These are phyloP conservation scores for Gobio gobio DNA, from an alignment of 2,113 vertebrate species.

Conservation along the genomic window DNA sequence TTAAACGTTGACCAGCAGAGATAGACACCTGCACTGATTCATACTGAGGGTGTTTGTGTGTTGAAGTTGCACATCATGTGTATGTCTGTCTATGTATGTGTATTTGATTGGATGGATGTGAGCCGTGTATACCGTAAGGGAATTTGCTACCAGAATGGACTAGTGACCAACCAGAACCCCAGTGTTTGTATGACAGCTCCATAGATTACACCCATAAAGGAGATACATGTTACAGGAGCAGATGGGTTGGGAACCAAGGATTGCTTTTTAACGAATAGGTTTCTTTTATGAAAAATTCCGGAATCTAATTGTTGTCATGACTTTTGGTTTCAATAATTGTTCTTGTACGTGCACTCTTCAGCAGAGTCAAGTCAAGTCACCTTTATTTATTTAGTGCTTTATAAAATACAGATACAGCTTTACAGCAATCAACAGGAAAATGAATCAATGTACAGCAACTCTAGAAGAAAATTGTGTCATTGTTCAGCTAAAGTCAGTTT, in stretches of 20 bases:
- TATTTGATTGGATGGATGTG: constrained; percentile 32
- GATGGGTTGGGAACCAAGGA: background rate
- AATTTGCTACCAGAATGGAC: constrained; percentile 42
- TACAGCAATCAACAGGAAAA: too few species aligned
- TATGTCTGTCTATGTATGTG: constrained; percentile 26
- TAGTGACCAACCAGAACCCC: background rate
- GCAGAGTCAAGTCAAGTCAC: too few species aligned
- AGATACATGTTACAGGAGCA: background rate
- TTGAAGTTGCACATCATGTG: background rate
- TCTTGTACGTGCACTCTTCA: background rate
- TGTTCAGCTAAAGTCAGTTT: too few species aligned
- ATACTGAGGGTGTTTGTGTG: background rate
- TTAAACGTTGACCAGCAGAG: constrained; percentile 56
- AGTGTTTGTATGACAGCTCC: constrained; percentile 1
- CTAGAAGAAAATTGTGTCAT: too few species aligned
- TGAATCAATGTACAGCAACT: too few species aligned
- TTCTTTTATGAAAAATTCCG: background rate
- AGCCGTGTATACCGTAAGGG: constrained; percentile 19
- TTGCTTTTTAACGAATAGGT: background rate
- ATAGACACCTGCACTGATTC: constrained; percentile 50
- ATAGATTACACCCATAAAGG: constrained; percentile 12
- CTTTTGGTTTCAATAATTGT: background rate
- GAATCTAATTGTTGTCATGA: background rate
- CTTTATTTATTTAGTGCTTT: too few species aligned
- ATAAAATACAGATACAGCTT: too few species aligned